These are phyloP conservation scores for Neoniphon sammara DNA, from an alignment of 2,797 vertebrate genomes.

Conservation along the genomic window DNA sequence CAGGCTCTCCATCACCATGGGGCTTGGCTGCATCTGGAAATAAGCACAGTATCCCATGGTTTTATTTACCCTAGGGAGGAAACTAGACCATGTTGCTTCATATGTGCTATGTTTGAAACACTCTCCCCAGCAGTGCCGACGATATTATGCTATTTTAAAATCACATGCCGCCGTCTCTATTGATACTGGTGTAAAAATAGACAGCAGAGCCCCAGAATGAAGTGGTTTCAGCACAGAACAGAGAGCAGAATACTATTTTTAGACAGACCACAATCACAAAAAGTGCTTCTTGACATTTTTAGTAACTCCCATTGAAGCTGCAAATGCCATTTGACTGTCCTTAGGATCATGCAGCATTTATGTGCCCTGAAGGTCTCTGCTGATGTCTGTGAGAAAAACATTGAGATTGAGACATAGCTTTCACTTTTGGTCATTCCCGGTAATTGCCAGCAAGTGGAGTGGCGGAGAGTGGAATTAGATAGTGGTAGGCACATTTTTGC, in stretches of 20 bases:
- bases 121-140: conserved; percentile 54
- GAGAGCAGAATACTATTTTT: conserved; percentile 75
- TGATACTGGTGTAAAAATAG: conserved; percentile 80
- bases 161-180: conserved; percentile 52
- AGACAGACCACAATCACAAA: conserved; percentile 70
- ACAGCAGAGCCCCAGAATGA: conserved; percentile 48
- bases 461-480: background rate
- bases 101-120: conserved; percentile 57
- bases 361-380: conserved; percentile 41
- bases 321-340: conserved; percentile 67
- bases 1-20: conserved; percentile 13
- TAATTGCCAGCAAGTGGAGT: conserved; percentile 6
- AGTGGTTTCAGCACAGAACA: conserved; percentile 75
- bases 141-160: conserved; percentile 74
- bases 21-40: conserved; percentile 26
- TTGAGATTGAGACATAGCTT: conserved; percentile 16
- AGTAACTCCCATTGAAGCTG: conserved; percentile 59
- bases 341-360: conserved; percentile 57
- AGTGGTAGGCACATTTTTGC: conserved; percentile 1
- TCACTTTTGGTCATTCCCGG: background rate
- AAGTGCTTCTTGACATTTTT: conserved; percentile 72
- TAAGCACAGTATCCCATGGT: conserved; percentile 20
- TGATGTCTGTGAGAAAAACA: conserved; percentile 35
- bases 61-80: conserved; percentile 49
- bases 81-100: conserved; percentile 48